These are phyloP conservation scores for Drosophila rufa DNA, from an alignment of 1,140 invertebrate species.

Conservation along the genomic window DNA sequence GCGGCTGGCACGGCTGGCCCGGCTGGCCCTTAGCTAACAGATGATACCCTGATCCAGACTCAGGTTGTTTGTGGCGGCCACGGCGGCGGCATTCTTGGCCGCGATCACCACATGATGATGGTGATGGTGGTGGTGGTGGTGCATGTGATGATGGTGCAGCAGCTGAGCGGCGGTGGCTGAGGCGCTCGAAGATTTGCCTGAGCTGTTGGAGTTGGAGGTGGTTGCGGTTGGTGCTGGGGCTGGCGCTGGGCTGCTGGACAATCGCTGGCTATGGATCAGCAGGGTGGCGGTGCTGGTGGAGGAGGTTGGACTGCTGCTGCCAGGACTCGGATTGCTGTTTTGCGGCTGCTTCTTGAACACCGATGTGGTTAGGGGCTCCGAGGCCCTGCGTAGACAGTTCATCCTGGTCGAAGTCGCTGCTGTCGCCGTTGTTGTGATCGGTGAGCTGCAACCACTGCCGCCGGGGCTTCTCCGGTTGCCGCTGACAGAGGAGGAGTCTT, in stretches of 20 bases:
- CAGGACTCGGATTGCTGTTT: conserved; percentile 27
- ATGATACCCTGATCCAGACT: conserved; percentile 84
- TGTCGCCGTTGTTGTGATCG: conserved; percentile 16
- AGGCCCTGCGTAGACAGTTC: conserved; percentile 74
- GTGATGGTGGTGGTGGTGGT: conserved; percentile 75
- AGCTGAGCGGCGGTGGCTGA: conserved; percentile 47
- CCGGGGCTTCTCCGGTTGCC: conserved; percentile 1
- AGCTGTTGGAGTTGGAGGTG: conserved; percentile 20
- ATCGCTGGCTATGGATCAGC: conserved; percentile 39
- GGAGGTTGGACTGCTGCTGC: conserved; percentile 19
- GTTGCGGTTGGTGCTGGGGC: conserved; percentile 13
- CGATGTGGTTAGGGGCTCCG: conserved; percentile 66
- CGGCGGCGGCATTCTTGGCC: conserved; percentile 68
- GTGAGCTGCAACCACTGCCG: conserved; percentile 34
- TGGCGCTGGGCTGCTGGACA: conserved; percentile 26
- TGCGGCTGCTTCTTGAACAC: conserved; percentile 74
- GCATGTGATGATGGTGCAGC: conserved; percentile 70
- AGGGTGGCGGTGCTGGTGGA: conserved; percentile 43
- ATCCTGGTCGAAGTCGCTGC: conserved; percentile 67
- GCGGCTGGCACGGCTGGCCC: conserved; percentile 78
- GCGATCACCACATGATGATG: conserved; percentile 75
- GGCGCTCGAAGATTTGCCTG: conserved; percentile 38
- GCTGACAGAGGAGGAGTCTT: conserved; percentile 33
- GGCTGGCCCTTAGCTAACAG: conserved; percentile 85
- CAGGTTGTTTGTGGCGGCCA: conserved; percentile 74